A percentile compares a stretch with the other conserved stretches of the same genome.
phyloP scores from a whole-genome alignment of 1,140 invertebrate genomes.

The Telenomus remus region DNA sequence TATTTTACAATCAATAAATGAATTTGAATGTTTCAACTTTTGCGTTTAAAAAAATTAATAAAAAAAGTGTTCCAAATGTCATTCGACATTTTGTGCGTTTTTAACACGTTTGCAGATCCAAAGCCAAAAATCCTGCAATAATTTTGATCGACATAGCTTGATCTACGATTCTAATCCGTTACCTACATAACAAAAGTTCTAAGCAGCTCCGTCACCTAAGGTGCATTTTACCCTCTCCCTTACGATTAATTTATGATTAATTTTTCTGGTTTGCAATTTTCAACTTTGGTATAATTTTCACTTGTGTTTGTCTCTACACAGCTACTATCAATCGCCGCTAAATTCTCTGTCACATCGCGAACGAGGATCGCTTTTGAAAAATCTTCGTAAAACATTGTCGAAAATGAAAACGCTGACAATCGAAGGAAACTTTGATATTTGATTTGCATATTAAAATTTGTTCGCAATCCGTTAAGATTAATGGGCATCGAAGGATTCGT shows the following conservation, averaged over 20 bases:
- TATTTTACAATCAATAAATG: too few relatives aligned
- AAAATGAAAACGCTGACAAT: conserved; percentile 25
- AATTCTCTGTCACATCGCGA: conserved; percentile 24
- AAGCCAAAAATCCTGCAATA: too few relatives aligned
- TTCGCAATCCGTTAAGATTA: background rate
- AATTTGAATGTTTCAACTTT: too few relatives aligned
- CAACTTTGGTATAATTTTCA: conserved; percentile 28
- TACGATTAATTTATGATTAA: conserved; percentile 2
- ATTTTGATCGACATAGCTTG: conserved; percentile 29
- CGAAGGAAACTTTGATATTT: conserved; percentile 23
- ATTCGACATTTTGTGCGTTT: too few relatives aligned
- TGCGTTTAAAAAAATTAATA: too few relatives aligned
- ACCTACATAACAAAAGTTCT: conserved; percentile 38
- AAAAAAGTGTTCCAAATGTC: too few relatives aligned
- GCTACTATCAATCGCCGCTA: conserved; percentile 31
- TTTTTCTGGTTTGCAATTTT: conserved; percentile 53
- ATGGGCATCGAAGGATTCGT: too few relatives aligned
- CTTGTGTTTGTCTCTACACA: conserved; percentile 6
- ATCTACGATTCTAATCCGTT: conserved; percentile 31
- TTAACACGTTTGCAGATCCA: too few relatives aligned
- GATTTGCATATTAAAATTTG: conserved; percentile 12
- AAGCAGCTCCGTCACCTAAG: conserved; percentile 49
- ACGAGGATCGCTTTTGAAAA: conserved; percentile 30
- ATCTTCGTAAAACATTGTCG: conserved; percentile 38
- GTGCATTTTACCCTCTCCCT: conserved; percentile 30